Conservation (phyloP, 1,140 invertebrate genomes). For the Hesperophylax magnus region DNA sequence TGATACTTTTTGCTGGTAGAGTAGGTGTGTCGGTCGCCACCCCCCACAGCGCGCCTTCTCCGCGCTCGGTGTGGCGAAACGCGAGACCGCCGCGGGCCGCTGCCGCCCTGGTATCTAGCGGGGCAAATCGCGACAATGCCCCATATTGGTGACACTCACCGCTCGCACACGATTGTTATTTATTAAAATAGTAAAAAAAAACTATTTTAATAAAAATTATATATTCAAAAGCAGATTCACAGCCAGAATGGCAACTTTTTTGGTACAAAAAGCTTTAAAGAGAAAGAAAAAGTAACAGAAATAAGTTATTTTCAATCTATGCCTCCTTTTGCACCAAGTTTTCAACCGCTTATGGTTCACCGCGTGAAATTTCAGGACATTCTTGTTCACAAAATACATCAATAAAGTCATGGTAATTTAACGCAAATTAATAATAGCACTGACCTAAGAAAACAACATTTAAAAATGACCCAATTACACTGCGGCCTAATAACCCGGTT, state of each 20-base stretch:
- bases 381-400: too few relatives aligned
- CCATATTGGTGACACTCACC: constrained; percentile 19
- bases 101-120: constrained; percentile 39
- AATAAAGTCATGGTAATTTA: too few relatives aligned
- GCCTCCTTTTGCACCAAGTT: neutral
- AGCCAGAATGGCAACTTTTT: too few relatives aligned
- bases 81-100: constrained; percentile 18
- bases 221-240: too few relatives aligned
- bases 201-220: too few relatives aligned
- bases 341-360: neutral
- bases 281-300: neutral
- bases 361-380: too few relatives aligned
- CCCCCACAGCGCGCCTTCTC: neutral
- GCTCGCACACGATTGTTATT: constrained; percentile 2
- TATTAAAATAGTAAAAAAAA: neutral
- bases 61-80: constrained; percentile 13
- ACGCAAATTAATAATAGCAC: too few relatives aligned
- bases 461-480: too few relatives aligned
- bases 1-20: neutral
- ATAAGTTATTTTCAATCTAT: neutral
- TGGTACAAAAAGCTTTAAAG: neutral
- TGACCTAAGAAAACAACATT: too few relatives aligned
- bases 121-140: constrained; percentile 21
- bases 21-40: neutral
- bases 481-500: neutral